These are phyloP conservation scores for Meandrusa payeni DNA, from an alignment of 2,888 invertebrate genomes.

Conservation along the genomic window DNA sequence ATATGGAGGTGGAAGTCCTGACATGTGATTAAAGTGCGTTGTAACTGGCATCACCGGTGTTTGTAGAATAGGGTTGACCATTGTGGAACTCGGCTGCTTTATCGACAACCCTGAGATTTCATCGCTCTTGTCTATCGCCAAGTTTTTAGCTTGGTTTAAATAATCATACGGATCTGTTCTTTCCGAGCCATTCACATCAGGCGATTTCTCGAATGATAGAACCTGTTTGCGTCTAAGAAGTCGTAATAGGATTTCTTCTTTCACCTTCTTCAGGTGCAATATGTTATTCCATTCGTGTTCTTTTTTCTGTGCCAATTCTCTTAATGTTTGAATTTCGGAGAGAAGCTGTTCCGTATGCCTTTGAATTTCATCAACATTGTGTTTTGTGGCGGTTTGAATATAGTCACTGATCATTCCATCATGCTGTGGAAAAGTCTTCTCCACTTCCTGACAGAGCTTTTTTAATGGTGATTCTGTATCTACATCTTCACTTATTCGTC, in stretches of 20 bases:
- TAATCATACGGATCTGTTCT: constrained; percentile 66
- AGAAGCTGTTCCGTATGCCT: constrained; percentile 84
- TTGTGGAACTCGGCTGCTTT: constrained; percentile 56
- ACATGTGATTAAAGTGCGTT: constrained; percentile 64
- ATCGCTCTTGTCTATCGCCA: constrained; percentile 73
- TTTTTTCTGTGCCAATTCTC: constrained; percentile 88
- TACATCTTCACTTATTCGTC: constrained; percentile 62
- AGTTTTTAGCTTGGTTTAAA: constrained; percentile 63
- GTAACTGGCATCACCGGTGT: constrained; percentile 59
- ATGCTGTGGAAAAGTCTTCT: constrained; percentile 76
- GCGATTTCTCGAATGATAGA: constrained; percentile 68
- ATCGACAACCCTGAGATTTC: constrained; percentile 69
- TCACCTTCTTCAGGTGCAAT: constrained; percentile 89
- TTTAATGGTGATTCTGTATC: constrained; percentile 72
- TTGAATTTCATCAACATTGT: constrained; percentile 81
- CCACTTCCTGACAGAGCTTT: constrained; percentile 73
- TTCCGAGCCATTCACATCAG: constrained; percentile 62
- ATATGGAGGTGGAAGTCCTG: constrained; percentile 68
- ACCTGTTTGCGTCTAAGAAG: constrained; percentile 86
- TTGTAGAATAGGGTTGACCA: constrained; percentile 59
- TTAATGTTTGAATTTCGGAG: constrained; percentile 84
- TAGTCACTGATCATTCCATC: constrained; percentile 83
- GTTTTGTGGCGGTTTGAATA: constrained; percentile 82
- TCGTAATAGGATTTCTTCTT: constrained; percentile 89
- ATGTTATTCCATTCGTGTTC: constrained; percentile 94